Evolutionary conservation across 2,113 vertebrate genomes (phyloP).

Genomic region (Microcebus griseorufus): DNA sequence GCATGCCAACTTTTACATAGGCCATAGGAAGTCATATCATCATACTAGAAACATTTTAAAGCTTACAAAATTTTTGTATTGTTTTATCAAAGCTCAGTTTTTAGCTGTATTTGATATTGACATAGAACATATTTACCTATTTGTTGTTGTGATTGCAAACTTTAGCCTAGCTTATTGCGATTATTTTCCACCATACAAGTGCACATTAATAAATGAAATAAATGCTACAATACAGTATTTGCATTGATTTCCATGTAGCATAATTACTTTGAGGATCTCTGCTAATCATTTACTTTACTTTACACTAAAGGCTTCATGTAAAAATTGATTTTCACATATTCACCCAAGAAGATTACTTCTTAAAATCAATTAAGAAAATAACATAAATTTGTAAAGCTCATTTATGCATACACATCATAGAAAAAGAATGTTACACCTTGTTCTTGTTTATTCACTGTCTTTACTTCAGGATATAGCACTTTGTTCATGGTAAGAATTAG

Average conservation of each 20-base stretch:
- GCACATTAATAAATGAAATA: neutral
- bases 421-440: neutral
- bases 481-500: neutral
- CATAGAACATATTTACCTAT: neutral
- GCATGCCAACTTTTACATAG: neutral
- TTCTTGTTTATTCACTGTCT: neutral
- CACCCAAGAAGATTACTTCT: neutral
- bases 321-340: constrained; percentile 31
- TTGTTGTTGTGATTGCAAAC: constrained; percentile 13
- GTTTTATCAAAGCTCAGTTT: constrained; percentile 6
- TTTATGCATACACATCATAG: neutral
- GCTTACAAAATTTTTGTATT: neutral
- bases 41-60: neutral
- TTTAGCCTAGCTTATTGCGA: neutral
- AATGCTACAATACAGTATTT: neutral
- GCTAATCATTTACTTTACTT: constrained; percentile 33
- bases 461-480: neutral
- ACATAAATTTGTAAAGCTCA: constrained; percentile 32
- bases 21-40: neutral
- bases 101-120: neutral
- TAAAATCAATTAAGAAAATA: constrained; percentile 54
- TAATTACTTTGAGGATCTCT: constrained; percentile 37
- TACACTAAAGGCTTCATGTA: neutral
- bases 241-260: constrained; percentile 27
- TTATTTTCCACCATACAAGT: neutral